These are phyloP conservation scores for Strigamia transsilvanica DNA, from an alignment of 2,888 invertebrate genomes.

Conservation along the genomic window DNA sequence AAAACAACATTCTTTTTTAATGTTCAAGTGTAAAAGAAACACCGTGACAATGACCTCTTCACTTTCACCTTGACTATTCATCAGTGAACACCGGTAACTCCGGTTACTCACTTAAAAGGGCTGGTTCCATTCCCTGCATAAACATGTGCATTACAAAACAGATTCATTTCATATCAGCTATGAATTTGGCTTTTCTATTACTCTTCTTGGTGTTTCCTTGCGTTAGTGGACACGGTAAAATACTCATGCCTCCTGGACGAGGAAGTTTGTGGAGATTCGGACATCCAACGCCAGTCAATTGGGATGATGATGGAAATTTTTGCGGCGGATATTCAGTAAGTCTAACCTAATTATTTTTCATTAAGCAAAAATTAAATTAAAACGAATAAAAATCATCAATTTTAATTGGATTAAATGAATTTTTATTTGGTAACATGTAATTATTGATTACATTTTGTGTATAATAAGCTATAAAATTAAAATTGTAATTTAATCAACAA, in stretches of 20 bases:
- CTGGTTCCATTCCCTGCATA: background rate
- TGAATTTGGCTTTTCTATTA: background rate
- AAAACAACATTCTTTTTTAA: conserved; percentile 46
- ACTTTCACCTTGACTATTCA: conserved; percentile 47
- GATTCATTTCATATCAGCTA: background rate
- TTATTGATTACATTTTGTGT: too few relatives aligned
- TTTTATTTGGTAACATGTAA: background rate
- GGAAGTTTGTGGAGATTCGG: conserved; percentile 51
- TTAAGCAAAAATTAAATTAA: background rate
- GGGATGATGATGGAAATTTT: conserved; percentile 50
- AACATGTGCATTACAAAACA: conserved; percentile 9
- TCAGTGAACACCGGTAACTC: conserved; percentile 49
- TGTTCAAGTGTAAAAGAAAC: conserved; percentile 41
- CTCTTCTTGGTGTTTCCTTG: background rate
- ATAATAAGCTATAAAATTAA: too few relatives aligned
- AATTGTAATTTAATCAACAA: too few relatives aligned
- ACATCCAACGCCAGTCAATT: conserved; percentile 36
- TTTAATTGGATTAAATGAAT: too few relatives aligned
- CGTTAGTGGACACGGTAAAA: conserved; percentile 31
- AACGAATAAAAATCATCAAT: background rate
- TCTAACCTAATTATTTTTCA: background rate
- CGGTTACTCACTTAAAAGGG: conserved; percentile 12
- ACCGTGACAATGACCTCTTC: conserved; percentile 47
- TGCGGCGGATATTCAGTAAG: conserved; percentile 53
- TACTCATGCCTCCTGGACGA: conserved; percentile 43